Evolutionary conservation across 2,113 vertebrate genomes (phyloP), one percentile per base, ranked within the genome.

Genomic region (Ammospiza caudacuta): DNA sequence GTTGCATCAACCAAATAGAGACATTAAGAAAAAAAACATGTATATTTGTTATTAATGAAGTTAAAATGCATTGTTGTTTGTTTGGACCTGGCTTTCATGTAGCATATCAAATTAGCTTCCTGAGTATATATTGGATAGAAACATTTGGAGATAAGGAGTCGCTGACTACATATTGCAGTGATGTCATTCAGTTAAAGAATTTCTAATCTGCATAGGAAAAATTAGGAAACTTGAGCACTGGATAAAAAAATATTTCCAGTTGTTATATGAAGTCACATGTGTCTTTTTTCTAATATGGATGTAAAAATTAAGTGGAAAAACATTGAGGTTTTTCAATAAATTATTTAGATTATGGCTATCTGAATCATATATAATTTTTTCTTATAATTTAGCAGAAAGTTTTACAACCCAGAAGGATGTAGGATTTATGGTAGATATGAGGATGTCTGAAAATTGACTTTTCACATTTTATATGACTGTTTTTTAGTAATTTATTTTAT

Each of bases 221-320:
- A 80, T 62, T 2, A 18, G 16, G 35, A 37, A 1, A 67, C 5
- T 13, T 64, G 25, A 72, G 61, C 13, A 41, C 0, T 18, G 58
- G 9, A 61, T 64, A 15, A 70, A 91, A 93, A 83, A 23, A 8
- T 62, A n/a, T 69, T 85, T 93, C 15, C 17, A 59, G 29, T 28
- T 72, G 10, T 18, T 80, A 12, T 28, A 55, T 33, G 15, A 70
- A 91, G 31, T 76, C 33, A 64, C 7, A 16, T 0, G 0, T 29
- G 1, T 27, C 6, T 72, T 12, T 67, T 81, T 85, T 41, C 37
- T 75, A 73, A 76, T 7, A 6, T 5, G 2, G 11, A 39, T 33
- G 9, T 51, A 69, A 92, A 89, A 82, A 25, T 12, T n/a, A 80
- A 66, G 17, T 33, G 6, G 22, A 43, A 92, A 82, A 88, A 52